These are phyloP conservation scores for Microhierax caerulescens DNA, from an alignment of 2,797 vertebrate genomes.

Conservation along the genomic window DNA sequence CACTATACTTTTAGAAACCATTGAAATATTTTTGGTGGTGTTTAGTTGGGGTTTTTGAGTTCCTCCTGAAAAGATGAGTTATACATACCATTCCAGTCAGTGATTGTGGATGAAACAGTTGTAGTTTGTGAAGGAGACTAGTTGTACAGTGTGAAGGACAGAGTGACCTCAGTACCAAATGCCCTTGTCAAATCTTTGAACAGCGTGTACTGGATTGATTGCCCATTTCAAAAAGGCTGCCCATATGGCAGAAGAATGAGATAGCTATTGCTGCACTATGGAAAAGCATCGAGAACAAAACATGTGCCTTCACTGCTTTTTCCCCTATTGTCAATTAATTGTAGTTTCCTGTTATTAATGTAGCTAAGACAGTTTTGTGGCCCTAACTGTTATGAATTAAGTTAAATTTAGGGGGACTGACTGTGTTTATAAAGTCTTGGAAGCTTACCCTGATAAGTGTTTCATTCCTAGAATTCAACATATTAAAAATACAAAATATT, in stretches of 20 bases:
- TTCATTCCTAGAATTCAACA: neutral
- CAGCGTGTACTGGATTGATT: neutral
- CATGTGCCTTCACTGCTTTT: neutral
- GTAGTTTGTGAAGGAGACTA: neutral
- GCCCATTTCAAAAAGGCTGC: neutral
- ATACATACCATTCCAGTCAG: neutral
- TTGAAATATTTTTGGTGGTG: neutral
- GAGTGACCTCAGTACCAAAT: neutral
- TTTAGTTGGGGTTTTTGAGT: neutral
- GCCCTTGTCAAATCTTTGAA: neutral
- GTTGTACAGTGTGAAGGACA: neutral
- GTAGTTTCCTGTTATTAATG: neutral
- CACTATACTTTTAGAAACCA: neutral
- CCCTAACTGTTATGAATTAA: neutral
- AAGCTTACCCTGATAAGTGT: neutral
- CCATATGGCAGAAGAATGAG: slow-evolving; percentile 26
- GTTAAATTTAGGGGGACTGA: neutral
- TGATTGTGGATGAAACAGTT: neutral
- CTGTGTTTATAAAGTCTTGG: neutral
- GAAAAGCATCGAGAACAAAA: neutral
- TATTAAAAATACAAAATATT: neutral
- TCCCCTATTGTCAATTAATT: neutral
- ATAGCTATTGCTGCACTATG: neutral
- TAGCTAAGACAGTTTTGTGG: neutral
- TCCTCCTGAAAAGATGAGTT: neutral